Conservation (phyloP, 37 sponge, comb jelly and placozoan genomes). For the Halisarca cf. caerulea region DNA sequence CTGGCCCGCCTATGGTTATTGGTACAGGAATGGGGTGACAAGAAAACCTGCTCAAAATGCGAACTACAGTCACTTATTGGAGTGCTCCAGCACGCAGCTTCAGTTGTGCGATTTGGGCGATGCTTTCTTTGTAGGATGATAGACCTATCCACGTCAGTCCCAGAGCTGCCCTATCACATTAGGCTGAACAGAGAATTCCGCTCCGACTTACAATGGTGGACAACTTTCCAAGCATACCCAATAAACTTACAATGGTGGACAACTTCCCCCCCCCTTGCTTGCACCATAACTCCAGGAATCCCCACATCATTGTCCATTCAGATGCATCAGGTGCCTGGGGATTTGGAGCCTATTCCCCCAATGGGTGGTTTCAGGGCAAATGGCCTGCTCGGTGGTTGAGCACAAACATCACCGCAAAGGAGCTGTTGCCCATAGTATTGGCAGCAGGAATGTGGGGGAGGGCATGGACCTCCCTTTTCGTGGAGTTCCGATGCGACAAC, state of each 20-base stretch:
- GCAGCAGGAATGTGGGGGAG: no score
- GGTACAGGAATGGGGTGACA: not conserved
- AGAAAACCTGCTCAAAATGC: constrained; percentile 17
- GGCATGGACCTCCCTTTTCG: no score
- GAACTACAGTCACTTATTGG: constrained; percentile 42
- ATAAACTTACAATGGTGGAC: no score
- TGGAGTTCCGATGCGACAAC: no score
- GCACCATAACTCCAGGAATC: no score
- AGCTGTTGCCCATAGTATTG: not conserved
- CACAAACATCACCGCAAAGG: not conserved
- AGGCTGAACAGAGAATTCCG: constrained; percentile 42
- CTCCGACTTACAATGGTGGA: constrained; percentile 39
- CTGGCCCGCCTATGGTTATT: not conserved
- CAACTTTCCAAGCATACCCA: not conserved
- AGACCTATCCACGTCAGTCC: not conserved
- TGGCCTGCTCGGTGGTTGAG: not conserved
- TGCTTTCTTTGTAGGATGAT: constrained; percentile 24
- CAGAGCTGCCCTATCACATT: constrained; percentile 13
- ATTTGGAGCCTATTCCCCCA: not conserved
- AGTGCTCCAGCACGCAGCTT: constrained; percentile 31
- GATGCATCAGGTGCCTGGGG: constrained; percentile 16
- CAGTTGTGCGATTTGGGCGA: constrained; percentile 25
- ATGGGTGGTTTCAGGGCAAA: not conserved
- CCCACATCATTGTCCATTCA: not conserved
- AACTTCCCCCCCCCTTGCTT: no score